Evolutionary conservation across 2,113 vertebrate genomes (phyloP), one percentile per base, ranked within the genome.

Genomic region (Euleptes europaea): DNA sequence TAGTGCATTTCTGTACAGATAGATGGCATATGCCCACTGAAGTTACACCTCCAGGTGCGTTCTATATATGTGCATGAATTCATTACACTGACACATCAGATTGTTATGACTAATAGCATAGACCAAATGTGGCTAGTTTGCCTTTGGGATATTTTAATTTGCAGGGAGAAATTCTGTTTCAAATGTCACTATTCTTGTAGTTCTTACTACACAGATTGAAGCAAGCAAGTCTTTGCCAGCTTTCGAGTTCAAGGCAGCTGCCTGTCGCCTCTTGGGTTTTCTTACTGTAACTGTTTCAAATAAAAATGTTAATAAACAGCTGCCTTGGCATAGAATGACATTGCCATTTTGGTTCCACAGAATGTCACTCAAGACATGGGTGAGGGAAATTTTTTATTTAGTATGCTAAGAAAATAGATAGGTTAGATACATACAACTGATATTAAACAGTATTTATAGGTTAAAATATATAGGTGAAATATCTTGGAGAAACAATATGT

Each of bases 41-140:
- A 23, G 19, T 51, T 80, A 66, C 72, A 40, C 38, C 78, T 57
- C 71, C 8, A 6, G 35, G 54, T 76, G 79, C 35, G 38, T n/a
- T 44, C 1, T 12, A 19, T 33, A 65, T 17, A n/a, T 3, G 2
- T 1, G 63, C n/a, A 60, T 82, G 38, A 65, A 67, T 2, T 42
- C 72, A 71, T 77, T 84, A 31, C 35, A 38, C 44, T 54, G 60
- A 51, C 63, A 38, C 76, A 51, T 31, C 17, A 83, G 1, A 13
- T 71, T 79, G 51, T 87, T 54, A 83, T 42, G 38, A 71, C 31
- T 33, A 1, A 33, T 23, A 82, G 0, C 7, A 47, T 35, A 57
- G n/a, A 35, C 79, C 65, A 70, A 89, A 72, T 3, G 0, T 7
- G 51, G 69, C 82, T 86, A 21, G 69, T 73, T 86, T 83, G 54